Evolutionary conservation across 2,113 vertebrate genomes (phyloP), one percentile per base, ranked within the genome.

Genomic region (Hyperopisus bebe): DNA sequence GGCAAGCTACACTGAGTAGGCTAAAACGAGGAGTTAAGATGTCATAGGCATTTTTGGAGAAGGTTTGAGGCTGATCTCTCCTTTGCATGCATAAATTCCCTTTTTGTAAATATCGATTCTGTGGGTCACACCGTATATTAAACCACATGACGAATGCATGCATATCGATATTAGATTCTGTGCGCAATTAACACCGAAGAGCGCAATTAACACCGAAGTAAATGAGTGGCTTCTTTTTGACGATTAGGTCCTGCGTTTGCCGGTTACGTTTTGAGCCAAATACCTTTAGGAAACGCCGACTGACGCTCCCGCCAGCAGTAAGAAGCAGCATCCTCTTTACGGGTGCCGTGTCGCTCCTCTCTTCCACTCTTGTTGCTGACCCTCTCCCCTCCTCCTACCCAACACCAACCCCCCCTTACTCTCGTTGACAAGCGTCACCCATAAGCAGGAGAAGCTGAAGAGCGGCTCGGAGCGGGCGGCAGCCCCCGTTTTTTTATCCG

Each of bases 1-100:
- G 91, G 91, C 91, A 93, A 93, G 94, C 91, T 92, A 91, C 91
- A 92, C 94, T 94, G 94, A 93, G 94, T 94, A 94, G 93, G 90
- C 91, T 93, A 92, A 27, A 42, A 82, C 62, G 62, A 70, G 62
- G 15, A 82, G 39, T 5, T 8, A 82, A 19, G 7, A 21, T 82
- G 39, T 7, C 31, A 82, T 21, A 24, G 39, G 19, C 39, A 44
- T 82, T 82, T 82, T 82, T 19, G 77, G 35, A 82, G 77, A 82
- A 19, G 31, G 77, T 19, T 35, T 82, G 39, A 82, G 19, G 31
- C 42, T 44, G 77, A 31, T 44, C 31, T 27, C 77, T 82, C 77
- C 19, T 44, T 82, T 44, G 42, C 21, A 44, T 24, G 74, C 39
- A 80, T 39, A 35, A 15, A 42, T 82, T 82, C 5, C 15, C 39